Conservation (phyloP, 1,140 invertebrate species). For the Zaprionus capensis region DNA sequence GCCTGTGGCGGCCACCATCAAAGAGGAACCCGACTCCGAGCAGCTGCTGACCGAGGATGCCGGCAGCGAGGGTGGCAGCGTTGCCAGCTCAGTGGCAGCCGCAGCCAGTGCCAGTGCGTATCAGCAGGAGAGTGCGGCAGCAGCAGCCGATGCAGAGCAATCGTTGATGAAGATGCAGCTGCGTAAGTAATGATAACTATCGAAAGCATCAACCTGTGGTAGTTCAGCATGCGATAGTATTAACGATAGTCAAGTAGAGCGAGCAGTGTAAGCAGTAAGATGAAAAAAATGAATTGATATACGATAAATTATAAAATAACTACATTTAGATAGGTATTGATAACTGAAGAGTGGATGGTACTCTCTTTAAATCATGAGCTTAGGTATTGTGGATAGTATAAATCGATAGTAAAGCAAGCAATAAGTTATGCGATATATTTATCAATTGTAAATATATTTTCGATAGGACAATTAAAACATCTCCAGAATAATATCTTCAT, state of each 20-base stretch:
- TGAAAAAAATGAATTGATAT: not conserved
- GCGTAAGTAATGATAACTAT: conserved; percentile 59
- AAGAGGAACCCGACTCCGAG: conserved; percentile 67
- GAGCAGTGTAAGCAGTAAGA: not conserved
- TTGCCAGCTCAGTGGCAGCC: not conserved
- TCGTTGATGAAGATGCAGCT: conserved; percentile 83
- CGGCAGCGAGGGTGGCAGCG: conserved; percentile 30
- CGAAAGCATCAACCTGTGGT: not conserved
- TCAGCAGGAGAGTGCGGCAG: conserved; percentile 45
- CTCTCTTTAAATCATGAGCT: too few species aligned
- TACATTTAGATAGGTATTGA: too few species aligned
- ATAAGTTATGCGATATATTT: too few species aligned
- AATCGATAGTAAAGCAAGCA: not conserved
- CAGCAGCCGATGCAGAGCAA: conserved; percentile 68
- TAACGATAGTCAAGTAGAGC: not conserved
- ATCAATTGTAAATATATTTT: too few species aligned
- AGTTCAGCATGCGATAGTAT: not conserved
- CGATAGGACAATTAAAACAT: too few species aligned
- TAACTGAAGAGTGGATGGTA: too few species aligned
- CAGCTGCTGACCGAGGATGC: conserved; percentile 43
- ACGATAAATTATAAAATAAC: not conserved
- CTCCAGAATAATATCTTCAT: too few species aligned
- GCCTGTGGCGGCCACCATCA: conserved; percentile 43
- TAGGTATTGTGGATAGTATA: too few species aligned
- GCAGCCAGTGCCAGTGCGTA: conserved; percentile 21